A percentile compares a stretch with the other conserved stretches of the same genome.
Evolutionary conservation across 2,888 invertebrate species (phyloP).

Genomic region (Belgica antarctica): DNA sequence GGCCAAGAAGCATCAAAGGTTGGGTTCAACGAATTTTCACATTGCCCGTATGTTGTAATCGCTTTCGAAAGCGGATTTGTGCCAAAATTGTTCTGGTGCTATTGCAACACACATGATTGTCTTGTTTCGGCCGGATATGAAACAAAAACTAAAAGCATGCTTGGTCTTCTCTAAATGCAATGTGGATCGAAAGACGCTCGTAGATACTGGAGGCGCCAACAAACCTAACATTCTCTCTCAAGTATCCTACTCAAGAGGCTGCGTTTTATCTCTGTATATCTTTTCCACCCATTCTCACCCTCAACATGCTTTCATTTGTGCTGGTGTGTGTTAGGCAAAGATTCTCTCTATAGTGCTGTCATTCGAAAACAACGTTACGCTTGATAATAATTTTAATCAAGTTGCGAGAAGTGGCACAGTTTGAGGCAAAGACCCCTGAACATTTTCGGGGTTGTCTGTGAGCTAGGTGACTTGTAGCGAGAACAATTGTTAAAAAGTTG

Average conservation of each 20-base stretch:
- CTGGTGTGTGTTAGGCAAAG: background rate
- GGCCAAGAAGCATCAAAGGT: too few relatives aligned
- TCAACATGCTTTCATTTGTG: conserved; percentile 15
- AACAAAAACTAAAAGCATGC: background rate
- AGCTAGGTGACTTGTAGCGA: too few relatives aligned
- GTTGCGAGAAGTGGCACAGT: too few relatives aligned
- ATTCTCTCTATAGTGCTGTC: background rate
- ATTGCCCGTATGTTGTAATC: too few relatives aligned
- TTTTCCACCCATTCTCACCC: conserved; percentile 7
- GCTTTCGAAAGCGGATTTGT: background rate
- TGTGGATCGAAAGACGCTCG: background rate
- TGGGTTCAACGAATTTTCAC: too few relatives aligned
- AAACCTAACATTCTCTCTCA: conserved; percentile 11
- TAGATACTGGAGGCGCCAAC: conserved; percentile 3
- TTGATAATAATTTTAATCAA: background rate
- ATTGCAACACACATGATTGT: background rate
- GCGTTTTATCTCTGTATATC: conserved; percentile 11
- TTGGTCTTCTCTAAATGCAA: conserved; percentile 15
- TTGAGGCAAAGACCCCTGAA: too few relatives aligned
- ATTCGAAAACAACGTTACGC: background rate
- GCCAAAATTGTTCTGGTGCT: background rate
- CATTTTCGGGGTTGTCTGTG: too few relatives aligned
- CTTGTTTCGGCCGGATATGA: too few relatives aligned
- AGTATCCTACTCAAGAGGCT: conserved; percentile 15
- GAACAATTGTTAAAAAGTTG: too few relatives aligned